Evolutionary conservation across 2,797 vertebrate species (phyloP).

Genomic region (Petrocephalus sullivani): DNA sequence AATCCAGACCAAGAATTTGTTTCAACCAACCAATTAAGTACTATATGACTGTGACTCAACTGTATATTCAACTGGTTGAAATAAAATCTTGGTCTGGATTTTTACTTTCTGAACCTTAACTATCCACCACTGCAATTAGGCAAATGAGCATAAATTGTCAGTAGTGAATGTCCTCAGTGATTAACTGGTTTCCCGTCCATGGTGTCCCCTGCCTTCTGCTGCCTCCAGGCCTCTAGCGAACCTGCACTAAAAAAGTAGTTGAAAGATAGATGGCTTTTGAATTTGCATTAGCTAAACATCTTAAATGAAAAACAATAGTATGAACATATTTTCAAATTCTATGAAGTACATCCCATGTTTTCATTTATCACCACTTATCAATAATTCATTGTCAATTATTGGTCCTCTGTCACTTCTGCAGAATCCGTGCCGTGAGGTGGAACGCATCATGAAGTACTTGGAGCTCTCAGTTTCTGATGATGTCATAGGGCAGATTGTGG

Average conservation of each 20-base stretch:
- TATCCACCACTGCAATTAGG: too few relatives aligned
- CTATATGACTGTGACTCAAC: too few relatives aligned
- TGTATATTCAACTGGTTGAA: too few relatives aligned
- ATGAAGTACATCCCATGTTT: background rate
- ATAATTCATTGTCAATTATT: background rate
- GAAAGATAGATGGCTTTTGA: background rate
- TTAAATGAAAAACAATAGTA: background rate
- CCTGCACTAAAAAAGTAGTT: background rate
- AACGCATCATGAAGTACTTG: conserved; percentile 72
- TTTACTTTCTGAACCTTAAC: too few relatives aligned
- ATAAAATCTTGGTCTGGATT: too few relatives aligned
- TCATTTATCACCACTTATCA: background rate
- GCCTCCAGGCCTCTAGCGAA: background rate
- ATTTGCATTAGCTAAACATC: background rate
- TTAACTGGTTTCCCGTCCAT: background rate
- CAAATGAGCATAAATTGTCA: too few relatives aligned
- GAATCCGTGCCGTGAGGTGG: conserved; percentile 74
- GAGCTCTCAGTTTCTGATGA: conserved; percentile 62
- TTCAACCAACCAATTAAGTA: too few relatives aligned
- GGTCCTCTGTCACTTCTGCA: conserved; percentile 35
- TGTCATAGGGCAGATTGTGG: conserved; percentile 59
- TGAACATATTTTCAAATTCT: background rate
- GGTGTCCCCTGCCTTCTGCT: background rate
- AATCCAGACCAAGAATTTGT: too few relatives aligned
- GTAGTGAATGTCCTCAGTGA: background rate